Percentiles rank a stretch among this genome's conserved stretches.
These are phyloP conservation scores for Bubo scandiacus DNA, from an alignment of 2,113 vertebrate genomes.

Conservation along the genomic window DNA sequence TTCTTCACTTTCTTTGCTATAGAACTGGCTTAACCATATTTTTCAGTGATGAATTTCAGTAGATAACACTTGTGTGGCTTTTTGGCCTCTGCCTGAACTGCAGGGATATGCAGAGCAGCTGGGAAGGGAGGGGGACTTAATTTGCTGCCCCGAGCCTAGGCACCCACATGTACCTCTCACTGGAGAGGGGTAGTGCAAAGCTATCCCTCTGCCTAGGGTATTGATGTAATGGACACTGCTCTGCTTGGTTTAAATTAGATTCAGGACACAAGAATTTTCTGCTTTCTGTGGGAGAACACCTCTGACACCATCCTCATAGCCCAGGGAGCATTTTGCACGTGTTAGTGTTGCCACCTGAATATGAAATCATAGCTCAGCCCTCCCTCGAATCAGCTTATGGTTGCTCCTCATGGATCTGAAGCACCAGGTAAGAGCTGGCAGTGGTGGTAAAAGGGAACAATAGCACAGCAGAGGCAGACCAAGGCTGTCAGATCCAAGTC, in stretches of 20 bases:
- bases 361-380: background rate
- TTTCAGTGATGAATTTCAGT: background rate
- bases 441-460: background rate
- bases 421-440: background rate
- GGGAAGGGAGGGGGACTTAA: background rate
- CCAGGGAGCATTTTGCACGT: background rate
- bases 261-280: background rate
- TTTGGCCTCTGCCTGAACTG: background rate
- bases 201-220: background rate
- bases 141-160: background rate
- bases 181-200: background rate
- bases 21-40: background rate
- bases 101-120: background rate
- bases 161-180: rapidly evolving
- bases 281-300: background rate
- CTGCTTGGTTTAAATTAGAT: background rate
- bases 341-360: background rate
- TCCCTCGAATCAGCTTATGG: rapidly evolving
- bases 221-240: rapidly evolving
- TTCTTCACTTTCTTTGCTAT: background rate
- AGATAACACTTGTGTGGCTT: background rate
- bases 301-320: background rate
- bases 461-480: background rate
- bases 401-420: background rate
- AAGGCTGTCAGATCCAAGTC: background rate